A percentile compares a stretch with the other conserved stretches of the same genome.
phyloP scores from a whole-genome alignment of 2,888 invertebrate genomes.

The Dioctria rufipes region DNA sequence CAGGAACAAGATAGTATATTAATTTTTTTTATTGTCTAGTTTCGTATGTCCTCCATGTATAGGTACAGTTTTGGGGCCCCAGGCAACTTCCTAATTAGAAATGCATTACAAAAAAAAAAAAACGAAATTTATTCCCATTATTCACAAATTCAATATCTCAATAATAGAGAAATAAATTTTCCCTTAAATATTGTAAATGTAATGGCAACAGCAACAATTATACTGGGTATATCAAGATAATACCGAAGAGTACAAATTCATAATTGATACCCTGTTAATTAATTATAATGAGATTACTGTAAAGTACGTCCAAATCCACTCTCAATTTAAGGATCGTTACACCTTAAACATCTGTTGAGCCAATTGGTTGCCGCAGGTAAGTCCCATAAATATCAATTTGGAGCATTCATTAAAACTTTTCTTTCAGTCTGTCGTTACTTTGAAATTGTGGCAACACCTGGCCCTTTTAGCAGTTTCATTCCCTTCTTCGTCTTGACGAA shows the following conservation, averaged over 20 bases:
- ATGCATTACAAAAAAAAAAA: no score
- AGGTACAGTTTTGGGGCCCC: no score
- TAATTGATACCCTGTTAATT: background rate
- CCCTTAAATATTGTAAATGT: no score
- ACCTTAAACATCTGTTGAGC: slow-evolving; percentile 41
- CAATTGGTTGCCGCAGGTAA: slow-evolving; percentile 44
- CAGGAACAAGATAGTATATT: no score
- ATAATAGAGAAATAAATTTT: no score
- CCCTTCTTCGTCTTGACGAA: slow-evolving; percentile 11
- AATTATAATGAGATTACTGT: background rate
- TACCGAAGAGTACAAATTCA: background rate
- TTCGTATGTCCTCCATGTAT: no score
- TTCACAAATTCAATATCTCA: no score
- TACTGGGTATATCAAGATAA: no score
- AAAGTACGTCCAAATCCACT: background rate
- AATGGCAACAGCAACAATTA: no score
- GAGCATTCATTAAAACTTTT: slow-evolving; percentile 43
- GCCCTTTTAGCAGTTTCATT: slow-evolving; percentile 9
- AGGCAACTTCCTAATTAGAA: no score
- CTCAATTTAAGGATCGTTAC: slow-evolving; percentile 16
- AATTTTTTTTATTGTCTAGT: no score
- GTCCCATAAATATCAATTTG: slow-evolving; percentile 45
- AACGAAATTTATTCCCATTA: no score
- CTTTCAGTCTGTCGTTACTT: slow-evolving; percentile 17
- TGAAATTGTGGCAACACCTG: slow-evolving; percentile 40